phyloP scores from a whole-genome alignment of 2,797 vertebrate genomes.

The Zenarchopterus dispar region DNA sequence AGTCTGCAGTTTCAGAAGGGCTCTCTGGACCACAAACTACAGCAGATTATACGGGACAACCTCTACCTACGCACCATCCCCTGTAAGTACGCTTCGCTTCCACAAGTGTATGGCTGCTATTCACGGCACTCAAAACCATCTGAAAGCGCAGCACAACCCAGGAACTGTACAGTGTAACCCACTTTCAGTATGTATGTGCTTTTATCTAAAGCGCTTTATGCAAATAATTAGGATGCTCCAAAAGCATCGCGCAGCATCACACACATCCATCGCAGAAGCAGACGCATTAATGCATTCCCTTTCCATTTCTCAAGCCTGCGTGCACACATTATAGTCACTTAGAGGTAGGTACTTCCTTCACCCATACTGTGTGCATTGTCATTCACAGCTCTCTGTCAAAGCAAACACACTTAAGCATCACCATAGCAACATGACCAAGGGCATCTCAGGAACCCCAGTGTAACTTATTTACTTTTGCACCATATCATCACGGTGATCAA shows the following conservation, averaged over 20 bases:
- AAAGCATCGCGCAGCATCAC: slow-evolving; percentile 20
- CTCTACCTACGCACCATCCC: slow-evolving; percentile 98
- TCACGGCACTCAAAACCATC: not conserved
- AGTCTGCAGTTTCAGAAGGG: slow-evolving; percentile 99
- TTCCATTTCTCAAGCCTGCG: slow-evolving; percentile 2
- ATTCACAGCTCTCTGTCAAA: slow-evolving; percentile 25
- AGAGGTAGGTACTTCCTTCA: not conserved
- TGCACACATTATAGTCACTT: slow-evolving; percentile 3
- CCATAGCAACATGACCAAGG: slow-evolving; percentile 68
- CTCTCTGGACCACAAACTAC: slow-evolving; percentile 96
- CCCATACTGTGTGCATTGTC: slow-evolving; percentile 25
- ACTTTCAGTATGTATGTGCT: slow-evolving; percentile 28
- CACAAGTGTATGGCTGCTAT: not conserved
- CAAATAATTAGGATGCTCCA: slow-evolving; percentile 23
- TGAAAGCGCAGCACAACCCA: slow-evolving; percentile 2
- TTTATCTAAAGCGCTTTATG: slow-evolving; percentile 34
- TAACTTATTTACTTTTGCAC: slow-evolving; percentile 61
- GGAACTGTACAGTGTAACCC: slow-evolving; percentile 13
- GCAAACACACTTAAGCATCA: slow-evolving; percentile 42
- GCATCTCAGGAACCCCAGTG: slow-evolving; percentile 54
- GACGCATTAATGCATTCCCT: slow-evolving; percentile 7
- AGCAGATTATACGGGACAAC: slow-evolving; percentile 99
- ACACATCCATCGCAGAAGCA: slow-evolving; percentile 18
- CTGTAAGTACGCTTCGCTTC: slow-evolving; percentile 88
- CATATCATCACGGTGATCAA: slow-evolving; percentile 61